Conservation (phyloP, 2,113 vertebrate genomes). For the Ochotona princeps region DNA sequence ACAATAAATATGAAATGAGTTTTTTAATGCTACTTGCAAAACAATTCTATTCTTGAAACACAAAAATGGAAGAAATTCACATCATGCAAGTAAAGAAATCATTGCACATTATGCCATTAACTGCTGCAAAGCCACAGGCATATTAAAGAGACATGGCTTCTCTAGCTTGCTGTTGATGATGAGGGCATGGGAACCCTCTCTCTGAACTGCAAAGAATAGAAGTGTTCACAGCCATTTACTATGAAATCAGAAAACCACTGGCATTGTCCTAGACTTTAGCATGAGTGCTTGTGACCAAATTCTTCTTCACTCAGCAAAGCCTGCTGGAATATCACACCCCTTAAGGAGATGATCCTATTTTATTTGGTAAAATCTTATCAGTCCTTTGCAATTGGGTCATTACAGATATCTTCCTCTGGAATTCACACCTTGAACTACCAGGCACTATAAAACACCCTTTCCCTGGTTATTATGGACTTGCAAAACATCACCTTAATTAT, state of each 20-base stretch:
- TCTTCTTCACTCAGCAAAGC: neutral
- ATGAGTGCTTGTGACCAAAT: too few relatives aligned
- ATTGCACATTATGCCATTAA: neutral
- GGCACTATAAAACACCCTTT: neutral
- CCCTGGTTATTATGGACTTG: neutral
- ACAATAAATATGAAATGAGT: neutral
- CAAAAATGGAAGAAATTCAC: neutral
- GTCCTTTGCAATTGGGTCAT: neutral
- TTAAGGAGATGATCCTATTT: neutral
- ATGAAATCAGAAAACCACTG: neutral
- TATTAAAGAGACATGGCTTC: neutral
- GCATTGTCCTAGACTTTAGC: neutral
- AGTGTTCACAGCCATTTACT: too few relatives aligned
- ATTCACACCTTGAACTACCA: neutral
- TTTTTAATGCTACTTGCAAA: neutral
- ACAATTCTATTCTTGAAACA: slow-evolving; percentile 1
- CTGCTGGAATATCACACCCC: neutral
- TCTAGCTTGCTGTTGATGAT: neutral
- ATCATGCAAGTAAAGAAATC: neutral
- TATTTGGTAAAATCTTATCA: neutral
- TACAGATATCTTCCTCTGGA: neutral
- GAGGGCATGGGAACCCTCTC: fast-evolving
- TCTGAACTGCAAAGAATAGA: neutral
- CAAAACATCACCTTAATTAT: neutral
- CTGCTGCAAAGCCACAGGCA: neutral